These are phyloP conservation scores for Lineus longissimus DNA, from an alignment of 1,140 invertebrate genomes.

Conservation along the genomic window DNA sequence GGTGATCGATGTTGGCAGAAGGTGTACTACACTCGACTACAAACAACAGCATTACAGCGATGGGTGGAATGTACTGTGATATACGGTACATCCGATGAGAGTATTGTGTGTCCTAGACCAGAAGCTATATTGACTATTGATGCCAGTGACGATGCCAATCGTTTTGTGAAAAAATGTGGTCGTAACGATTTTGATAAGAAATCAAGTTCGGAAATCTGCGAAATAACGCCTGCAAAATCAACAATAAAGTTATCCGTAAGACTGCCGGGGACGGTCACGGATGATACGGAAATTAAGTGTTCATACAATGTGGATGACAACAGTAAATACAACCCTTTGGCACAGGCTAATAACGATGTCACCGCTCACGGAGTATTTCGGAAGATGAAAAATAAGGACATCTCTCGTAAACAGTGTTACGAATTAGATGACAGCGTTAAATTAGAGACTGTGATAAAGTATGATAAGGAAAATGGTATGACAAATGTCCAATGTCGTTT, in stretches of 20 bases:
- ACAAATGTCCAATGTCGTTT: background rate
- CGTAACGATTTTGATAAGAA: background rate
- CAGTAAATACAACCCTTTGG: background rate
- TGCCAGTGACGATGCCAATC: background rate
- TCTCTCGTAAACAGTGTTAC: background rate
- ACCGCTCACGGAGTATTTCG: background rate
- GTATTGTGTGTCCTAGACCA: constrained; percentile 4
- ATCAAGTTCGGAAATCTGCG: background rate
- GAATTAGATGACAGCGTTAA: constrained; percentile 4
- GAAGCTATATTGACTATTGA: background rate
- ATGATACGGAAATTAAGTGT: background rate
- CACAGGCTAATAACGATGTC: background rate
- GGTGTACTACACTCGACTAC: background rate
- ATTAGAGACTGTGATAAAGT: background rate
- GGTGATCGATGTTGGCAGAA: constrained; percentile 5
- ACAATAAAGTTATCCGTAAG: background rate
- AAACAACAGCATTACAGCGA: constrained; percentile 2
- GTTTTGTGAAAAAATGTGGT: background rate
- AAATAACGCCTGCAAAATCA: background rate
- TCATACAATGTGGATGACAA: background rate
- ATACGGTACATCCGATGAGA: constrained; percentile 3
- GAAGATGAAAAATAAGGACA: background rate
- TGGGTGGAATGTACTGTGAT: constrained; percentile 1
- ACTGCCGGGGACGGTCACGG: background rate
- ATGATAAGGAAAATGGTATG: constrained; percentile 2